Evolutionary conservation across 2,888 invertebrate species (phyloP), one percentile per base, ranked within the genome.

Genomic region (Ceratothoa steindachneri): DNA sequence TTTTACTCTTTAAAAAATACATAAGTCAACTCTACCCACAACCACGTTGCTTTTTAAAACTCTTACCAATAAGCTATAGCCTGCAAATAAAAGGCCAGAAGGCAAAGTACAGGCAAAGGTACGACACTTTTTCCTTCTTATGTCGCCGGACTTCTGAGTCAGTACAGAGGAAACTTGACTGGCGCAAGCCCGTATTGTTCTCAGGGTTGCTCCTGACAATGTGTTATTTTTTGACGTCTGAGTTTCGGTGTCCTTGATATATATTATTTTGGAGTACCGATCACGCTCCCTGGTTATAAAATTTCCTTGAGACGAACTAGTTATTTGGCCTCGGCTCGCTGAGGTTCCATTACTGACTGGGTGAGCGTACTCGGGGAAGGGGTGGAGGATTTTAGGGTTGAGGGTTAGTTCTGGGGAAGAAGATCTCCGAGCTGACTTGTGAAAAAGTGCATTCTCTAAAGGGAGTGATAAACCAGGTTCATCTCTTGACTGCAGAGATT

Each of bases 81-180:
- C 60, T 24, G 60, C 60, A 60, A 60, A 60, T 24, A 60, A 24
- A 22, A 60, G 24, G 24, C 60, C 60, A 24, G 60, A 60, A 1
- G 60, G 60, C 60, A 60, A 60, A 60, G 22, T 60, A 24, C 60
- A 60, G 24, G 24, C 19, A 60, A 60, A 60, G n/a, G 12, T 60
- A 7, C 24, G 12, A 24, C 60, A 60, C 3, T 60, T 15, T 60
- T 60, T 60, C 2, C 24, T 1, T 60, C 27, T 60, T 60, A 12
- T 60, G 3, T 60, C 12, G n/a, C 27, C 24, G 24, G 12, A 12
- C 27, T 24, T 60, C 1, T 22, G 12, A 12, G 24, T 24, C 12
- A 15, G n/a, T 22, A n/a, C 27, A 12, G 27, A 60, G 24, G 60
- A 60, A 60, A 60, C 22, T 24, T 60, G 22, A 7, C 60, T 60